Evolutionary conservation across 2,888 invertebrate genomes (phyloP), one percentile per base, ranked within the genome.

Genomic region (Gastracanthus pulcherrimus): DNA sequence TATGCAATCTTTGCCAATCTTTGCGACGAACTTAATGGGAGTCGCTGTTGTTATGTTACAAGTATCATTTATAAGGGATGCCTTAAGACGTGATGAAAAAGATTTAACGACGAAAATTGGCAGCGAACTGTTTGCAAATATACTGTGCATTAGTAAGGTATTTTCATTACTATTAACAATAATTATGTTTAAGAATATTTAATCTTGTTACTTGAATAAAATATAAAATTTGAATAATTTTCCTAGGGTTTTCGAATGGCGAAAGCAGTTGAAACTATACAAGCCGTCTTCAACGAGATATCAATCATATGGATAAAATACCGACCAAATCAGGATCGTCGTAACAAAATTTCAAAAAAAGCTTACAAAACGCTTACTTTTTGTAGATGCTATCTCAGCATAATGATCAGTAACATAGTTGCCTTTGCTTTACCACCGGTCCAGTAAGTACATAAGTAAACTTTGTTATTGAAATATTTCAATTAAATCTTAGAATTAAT

Each of bases 71-170:
- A 41, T 71, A 36, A 13, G 2, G 13, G 34, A 58, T 6, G 16
- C 41, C 29, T 9, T 58, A 26, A 19, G n/a, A 13, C 0, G 26
- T 1, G 13, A n/a, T 38, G 51, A 26, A 11, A 2, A 26, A 16
- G 19, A 19, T 41, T 55, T 55, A 13, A n/a, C 38, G 11, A 38
- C 38, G 2, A 19, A 58, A 29, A 26, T 71, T 29, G 6, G 13
- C 19, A 58, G 71, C 6, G 26, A 71, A n/a, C 26, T 71, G 1
- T n/a, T 71, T 26, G 23, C 38, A 9, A 71, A 71, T 16, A 6
- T 71, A 2, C 58, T 58, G 2, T 71, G 71, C 38, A 58, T 71
- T 19, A 41, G 58, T 5, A 71, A 71, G 58, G 71, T 71, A 71
- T n/a, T n/a, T n/a, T n/a, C n/a, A n/a, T n/a, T n/a, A n/a, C n/a